A percentile compares a stretch with the other conserved stretches of the same genome.
Conservation (phyloP, 2,797 vertebrate species). For the Parauchenoglanis ngamensis region DNA sequence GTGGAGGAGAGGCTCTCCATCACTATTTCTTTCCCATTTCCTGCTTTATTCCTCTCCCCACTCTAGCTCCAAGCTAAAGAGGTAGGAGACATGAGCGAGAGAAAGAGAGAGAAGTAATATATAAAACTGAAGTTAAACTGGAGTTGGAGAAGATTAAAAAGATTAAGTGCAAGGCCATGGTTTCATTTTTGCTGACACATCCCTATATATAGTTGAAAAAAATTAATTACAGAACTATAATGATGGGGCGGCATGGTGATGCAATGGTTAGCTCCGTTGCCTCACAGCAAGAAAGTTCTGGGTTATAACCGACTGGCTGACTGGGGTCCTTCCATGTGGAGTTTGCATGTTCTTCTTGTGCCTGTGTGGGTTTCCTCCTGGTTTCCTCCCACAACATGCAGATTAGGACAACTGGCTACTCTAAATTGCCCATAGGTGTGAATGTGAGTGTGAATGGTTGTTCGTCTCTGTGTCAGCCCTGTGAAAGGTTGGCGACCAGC, state of each 20-base stretch:
- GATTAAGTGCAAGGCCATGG: constrained; percentile 1
- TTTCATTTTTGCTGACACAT: constrained; percentile 19
- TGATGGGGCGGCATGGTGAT: not conserved
- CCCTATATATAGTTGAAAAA: not conserved
- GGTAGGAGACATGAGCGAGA: constrained; percentile 16
- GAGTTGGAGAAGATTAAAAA: constrained; percentile 21
- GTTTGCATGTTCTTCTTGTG: too few species aligned
- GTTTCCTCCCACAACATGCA: too few species aligned
- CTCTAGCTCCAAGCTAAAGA: constrained; percentile 39
- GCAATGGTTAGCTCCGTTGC: too few species aligned
- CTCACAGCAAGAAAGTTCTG: too few species aligned
- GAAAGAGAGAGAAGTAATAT: constrained; percentile 1
- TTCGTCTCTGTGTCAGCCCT: too few species aligned
- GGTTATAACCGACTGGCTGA: too few species aligned
- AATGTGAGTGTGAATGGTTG: too few species aligned
- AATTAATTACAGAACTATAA: not conserved
- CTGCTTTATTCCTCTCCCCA: constrained; percentile 32
- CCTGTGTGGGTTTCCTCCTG: too few species aligned
- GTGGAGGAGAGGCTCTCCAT: constrained; percentile 36
- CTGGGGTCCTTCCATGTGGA: too few species aligned
- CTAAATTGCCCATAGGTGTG: too few species aligned
- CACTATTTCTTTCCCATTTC: constrained; percentile 33
- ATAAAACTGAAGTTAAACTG: constrained; percentile 30
- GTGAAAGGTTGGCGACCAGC: too few species aligned
- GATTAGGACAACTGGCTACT: too few species aligned